These are phyloP conservation scores for Ceratotherium simum DNA, from an alignment of 2,113 vertebrate species.

Conservation along the genomic window DNA sequence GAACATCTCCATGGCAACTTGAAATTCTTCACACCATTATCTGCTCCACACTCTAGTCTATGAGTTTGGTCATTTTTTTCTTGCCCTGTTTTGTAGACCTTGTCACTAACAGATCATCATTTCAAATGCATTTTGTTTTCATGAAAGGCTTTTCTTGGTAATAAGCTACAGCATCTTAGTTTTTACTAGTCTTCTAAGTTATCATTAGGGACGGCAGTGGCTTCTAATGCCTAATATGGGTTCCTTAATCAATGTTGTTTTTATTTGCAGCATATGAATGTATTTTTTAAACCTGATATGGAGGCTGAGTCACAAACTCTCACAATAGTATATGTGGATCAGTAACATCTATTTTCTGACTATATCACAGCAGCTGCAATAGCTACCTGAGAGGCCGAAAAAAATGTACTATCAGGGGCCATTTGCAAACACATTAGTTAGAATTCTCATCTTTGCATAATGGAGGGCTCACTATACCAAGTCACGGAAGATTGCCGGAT, in stretches of 20 bases:
- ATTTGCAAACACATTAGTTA: neutral
- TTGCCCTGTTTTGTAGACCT: constrained; percentile 62
- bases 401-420: neutral
- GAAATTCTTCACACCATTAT: constrained; percentile 76
- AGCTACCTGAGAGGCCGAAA: neutral
- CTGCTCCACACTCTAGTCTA: neutral
- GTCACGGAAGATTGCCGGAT: neutral
- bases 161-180: constrained; percentile 28
- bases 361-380: neutral
- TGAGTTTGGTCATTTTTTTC: constrained; percentile 66
- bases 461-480: neutral
- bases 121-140: constrained; percentile 54
- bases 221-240: neutral
- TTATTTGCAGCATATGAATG: neutral
- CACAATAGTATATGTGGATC: neutral
- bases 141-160: neutral
- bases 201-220: neutral
- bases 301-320: neutral
- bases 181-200: constrained; percentile 32
- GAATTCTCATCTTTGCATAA: neutral
- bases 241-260: constrained; percentile 20
- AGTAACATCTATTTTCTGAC: constrained; percentile 58
- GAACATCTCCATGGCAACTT: constrained; percentile 76
- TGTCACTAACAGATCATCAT: constrained; percentile 39
- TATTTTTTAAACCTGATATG: neutral